phyloP scores from a whole-genome alignment of 2,113 vertebrate species.

The Hyla sarda region DNA sequence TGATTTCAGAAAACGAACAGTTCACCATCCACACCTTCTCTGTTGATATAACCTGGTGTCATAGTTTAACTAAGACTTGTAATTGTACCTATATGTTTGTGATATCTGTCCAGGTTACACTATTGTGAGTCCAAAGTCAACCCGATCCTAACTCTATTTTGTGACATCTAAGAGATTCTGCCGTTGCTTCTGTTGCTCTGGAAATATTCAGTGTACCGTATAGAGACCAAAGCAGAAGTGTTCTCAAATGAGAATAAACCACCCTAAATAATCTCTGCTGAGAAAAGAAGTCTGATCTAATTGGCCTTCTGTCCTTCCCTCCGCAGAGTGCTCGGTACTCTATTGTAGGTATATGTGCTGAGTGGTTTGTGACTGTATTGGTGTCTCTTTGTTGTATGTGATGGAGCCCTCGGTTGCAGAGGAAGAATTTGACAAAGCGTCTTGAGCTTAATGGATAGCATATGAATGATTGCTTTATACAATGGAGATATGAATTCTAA shows the following conservation, averaged over 20 bases:
- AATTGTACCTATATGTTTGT: no score
- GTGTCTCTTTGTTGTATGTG: slow-evolving; percentile 50
- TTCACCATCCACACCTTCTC: no score
- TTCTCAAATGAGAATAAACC: slow-evolving; percentile 34
- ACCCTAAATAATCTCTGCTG: not conserved
- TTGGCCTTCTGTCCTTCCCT: slow-evolving; percentile 25
- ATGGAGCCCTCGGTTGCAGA: slow-evolving; percentile 20
- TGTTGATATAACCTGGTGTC: no score
- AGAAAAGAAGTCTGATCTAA: slow-evolving; percentile 34
- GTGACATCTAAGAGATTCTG: not conserved
- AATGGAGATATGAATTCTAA: slow-evolving; percentile 49
- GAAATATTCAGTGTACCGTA: not conserved
- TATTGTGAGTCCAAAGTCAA: not conserved
- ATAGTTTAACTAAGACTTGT: no score
- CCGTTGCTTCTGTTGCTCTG: not conserved
- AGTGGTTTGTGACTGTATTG: slow-evolving; percentile 32
- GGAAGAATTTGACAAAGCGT: slow-evolving; percentile 46
- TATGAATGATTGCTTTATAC: slow-evolving; percentile 38
- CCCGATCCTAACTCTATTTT: no score
- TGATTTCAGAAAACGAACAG: no score
- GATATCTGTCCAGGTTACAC: no score
- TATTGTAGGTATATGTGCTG: slow-evolving; percentile 38
- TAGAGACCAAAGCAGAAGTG: not conserved
- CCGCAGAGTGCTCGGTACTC: not conserved
- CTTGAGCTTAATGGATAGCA: slow-evolving; percentile 46